A percentile compares a stretch with the other conserved stretches of the same genome.
phyloP scores from a whole-genome alignment of 2,113 vertebrate genomes.

The Tonatia bakeri region DNA sequence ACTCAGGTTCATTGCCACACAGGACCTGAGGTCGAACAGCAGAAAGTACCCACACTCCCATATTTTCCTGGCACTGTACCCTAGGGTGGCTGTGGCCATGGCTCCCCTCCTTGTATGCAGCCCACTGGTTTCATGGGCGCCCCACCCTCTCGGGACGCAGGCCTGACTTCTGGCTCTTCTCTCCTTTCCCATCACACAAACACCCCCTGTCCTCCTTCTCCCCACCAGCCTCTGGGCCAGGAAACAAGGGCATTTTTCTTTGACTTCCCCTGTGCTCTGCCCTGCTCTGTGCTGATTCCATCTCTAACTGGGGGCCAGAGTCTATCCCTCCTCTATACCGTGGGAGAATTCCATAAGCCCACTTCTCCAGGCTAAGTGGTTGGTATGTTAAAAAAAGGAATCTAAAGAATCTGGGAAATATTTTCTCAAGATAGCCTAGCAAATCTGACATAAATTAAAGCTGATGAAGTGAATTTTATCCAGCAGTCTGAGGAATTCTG shows the following conservation, averaged over 20 bases:
- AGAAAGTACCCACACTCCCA: not conserved
- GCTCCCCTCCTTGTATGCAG: too few relatives aligned
- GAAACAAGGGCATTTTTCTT: not conserved
- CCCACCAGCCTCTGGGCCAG: not conserved
- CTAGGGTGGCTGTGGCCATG: not conserved
- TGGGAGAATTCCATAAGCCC: not conserved
- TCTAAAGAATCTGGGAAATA: slow-evolving; percentile 33
- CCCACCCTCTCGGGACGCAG: not conserved
- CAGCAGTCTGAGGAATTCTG: not conserved
- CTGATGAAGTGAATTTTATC: not conserved
- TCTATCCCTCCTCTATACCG: not conserved
- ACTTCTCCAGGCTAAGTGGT: not conserved
- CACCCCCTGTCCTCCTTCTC: not conserved
- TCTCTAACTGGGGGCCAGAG: not conserved
- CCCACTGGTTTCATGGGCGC: not conserved
- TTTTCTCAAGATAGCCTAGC: slow-evolving; percentile 24
- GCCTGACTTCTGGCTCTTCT: not conserved
- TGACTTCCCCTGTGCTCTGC: not conserved
- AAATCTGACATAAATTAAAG: slow-evolving; percentile 3
- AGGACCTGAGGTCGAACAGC: not conserved
- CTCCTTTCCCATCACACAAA: not conserved
- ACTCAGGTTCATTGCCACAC: not conserved
- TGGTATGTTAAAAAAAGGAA: not conserved
- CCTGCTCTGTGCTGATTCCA: not conserved
- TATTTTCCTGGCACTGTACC: not conserved